Evolutionary conservation across 2,888 invertebrate species (phyloP).

Genomic region (Scaptomyza cyrtandrae): DNA sequence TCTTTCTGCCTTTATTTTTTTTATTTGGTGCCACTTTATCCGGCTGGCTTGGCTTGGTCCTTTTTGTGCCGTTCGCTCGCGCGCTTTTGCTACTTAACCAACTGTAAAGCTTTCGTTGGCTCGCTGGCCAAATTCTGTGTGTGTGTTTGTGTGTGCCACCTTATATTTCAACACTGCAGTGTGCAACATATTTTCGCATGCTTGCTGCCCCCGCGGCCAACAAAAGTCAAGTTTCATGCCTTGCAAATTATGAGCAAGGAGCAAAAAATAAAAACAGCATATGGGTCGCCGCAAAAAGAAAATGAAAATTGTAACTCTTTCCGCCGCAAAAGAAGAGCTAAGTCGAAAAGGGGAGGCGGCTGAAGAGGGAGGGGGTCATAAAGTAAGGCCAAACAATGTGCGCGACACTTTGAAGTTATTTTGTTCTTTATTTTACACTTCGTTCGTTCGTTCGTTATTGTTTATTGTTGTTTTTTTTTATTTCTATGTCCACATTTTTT

Average conservation of each 20-base stretch:
- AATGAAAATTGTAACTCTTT: slow-evolving; percentile 76
- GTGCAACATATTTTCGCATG: slow-evolving; percentile 64
- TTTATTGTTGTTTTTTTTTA: slow-evolving; percentile 41
- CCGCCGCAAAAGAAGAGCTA: slow-evolving; percentile 4
- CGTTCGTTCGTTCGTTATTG: slow-evolving; percentile 9
- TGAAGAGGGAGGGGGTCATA: not conserved
- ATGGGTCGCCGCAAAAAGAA: slow-evolving; percentile 51
- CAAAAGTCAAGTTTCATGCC: slow-evolving; percentile 62
- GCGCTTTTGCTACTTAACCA: slow-evolving; percentile 76
- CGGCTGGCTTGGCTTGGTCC: slow-evolving; percentile 55
- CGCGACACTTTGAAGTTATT: slow-evolving; percentile 59
- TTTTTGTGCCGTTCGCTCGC: slow-evolving; percentile 61
- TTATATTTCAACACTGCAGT: slow-evolving; percentile 68
- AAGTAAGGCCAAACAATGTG: slow-evolving; percentile 44
- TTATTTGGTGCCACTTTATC: slow-evolving; percentile 66
- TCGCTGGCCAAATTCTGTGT: slow-evolving; percentile 54
- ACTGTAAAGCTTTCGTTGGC: slow-evolving; percentile 72
- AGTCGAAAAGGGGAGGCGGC: not conserved
- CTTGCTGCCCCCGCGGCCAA: slow-evolving; percentile 28
- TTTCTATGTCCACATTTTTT: slow-evolving; percentile 37
- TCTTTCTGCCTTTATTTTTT: too few species aligned
- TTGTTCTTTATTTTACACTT: slow-evolving; percentile 22
- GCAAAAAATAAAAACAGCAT: slow-evolving; percentile 33
- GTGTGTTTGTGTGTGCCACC: slow-evolving; percentile 64
- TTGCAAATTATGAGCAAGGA: slow-evolving; percentile 72